These are phyloP conservation scores for Cactoblastis cactorum DNA, from an alignment of 2,888 invertebrate species.

Conservation along the genomic window DNA sequence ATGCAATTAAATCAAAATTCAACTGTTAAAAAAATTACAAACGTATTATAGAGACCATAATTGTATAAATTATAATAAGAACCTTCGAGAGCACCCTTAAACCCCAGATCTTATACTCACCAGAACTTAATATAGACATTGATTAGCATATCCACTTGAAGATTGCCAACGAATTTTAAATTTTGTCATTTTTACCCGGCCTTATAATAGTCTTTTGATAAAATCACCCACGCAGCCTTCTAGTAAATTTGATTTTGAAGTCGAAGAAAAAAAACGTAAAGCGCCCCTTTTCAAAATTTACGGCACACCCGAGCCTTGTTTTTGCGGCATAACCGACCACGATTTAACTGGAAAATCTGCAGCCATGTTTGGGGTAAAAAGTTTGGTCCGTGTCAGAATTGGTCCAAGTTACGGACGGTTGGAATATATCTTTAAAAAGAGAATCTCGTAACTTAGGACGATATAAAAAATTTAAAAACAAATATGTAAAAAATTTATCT, in stretches of 20 bases:
- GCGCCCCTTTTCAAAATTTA: slow-evolving; percentile 54
- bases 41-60: too few relatives aligned
- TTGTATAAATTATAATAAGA: too few relatives aligned
- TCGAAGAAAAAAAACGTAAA: slow-evolving; percentile 52
- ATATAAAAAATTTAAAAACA: too few relatives aligned
- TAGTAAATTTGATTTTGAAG: slow-evolving; percentile 58
- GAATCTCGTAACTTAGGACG: too few relatives aligned
- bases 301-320: slow-evolving; percentile 54
- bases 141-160: slow-evolving; percentile 12
- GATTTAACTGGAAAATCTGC: slow-evolving; percentile 52
- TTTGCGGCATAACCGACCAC: slow-evolving; percentile 52
- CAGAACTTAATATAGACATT: slow-evolving; percentile 9
- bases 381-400: slow-evolving; percentile 28
- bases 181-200: slow-evolving; percentile 17
- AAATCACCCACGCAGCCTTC: slow-evolving; percentile 19
- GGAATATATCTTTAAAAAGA: too few relatives aligned
- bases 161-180: slow-evolving; percentile 2
- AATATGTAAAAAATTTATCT: too few relatives aligned
- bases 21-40: too few relatives aligned
- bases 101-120: not conserved
- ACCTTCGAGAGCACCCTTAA: not conserved
- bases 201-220: slow-evolving; percentile 25
- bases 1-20: too few relatives aligned
- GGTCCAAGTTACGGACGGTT: slow-evolving; percentile 17
- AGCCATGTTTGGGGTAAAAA: slow-evolving; percentile 51